phyloP scores from a whole-genome alignment of 2,797 vertebrate genomes.

The Danionella dracula region DNA sequence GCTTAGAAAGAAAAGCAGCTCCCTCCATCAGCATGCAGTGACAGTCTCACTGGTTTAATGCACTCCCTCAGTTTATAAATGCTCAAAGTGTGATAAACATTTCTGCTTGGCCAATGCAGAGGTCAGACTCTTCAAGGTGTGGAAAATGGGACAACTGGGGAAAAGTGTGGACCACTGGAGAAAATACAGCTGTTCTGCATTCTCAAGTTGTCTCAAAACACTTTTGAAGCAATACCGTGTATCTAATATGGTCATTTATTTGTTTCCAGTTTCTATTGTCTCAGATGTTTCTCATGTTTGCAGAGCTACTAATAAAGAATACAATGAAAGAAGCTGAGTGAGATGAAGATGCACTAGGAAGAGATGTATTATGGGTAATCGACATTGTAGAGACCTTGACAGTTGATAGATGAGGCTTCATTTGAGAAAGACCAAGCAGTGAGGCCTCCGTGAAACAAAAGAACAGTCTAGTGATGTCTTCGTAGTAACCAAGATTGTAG shows the following conservation, averaged over 20 bases:
- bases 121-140: conserved; percentile 50
- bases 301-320: neutral
- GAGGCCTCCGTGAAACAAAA: conserved; percentile 72
- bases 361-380: conserved; percentile 66
- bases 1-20: conserved; percentile 57
- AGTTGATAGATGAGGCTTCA: conserved; percentile 80
- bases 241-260: neutral
- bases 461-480: conserved; percentile 18
- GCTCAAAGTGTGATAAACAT: conserved; percentile 68
- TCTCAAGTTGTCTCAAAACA: no score
- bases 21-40: conserved; percentile 70
- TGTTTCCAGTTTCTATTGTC: neutral
- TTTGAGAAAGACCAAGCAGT: conserved; percentile 70
- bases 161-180: neutral
- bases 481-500: conserved; percentile 23
- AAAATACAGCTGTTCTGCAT: no score
- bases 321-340: conserved; percentile 46
- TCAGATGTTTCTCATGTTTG: neutral
- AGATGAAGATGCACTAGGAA: conserved; percentile 64
- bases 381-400: conserved; percentile 76
- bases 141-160: conserved; percentile 1
- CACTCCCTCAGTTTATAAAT: conserved; percentile 75
- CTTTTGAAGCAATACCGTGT: neutral
- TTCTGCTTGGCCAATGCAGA: conserved; percentile 57
- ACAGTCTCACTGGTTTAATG: conserved; percentile 69